Percentiles rank a stretch among this genome's conserved stretches.
phyloP scores from a whole-genome alignment of 2,888 invertebrate genomes.

The Hetaerina titia region DNA sequence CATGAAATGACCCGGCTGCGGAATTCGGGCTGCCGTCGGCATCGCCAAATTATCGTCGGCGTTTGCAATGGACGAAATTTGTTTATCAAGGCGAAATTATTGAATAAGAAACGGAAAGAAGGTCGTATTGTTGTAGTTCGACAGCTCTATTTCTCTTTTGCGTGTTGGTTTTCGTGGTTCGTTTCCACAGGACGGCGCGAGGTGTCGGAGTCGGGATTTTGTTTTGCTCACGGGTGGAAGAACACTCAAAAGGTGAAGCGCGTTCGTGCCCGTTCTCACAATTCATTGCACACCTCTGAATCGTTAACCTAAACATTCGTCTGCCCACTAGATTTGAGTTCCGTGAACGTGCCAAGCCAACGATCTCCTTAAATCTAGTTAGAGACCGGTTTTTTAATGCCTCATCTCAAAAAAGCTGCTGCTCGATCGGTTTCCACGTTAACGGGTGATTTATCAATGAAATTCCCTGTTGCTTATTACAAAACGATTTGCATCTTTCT shows the following conservation, averaged over 20 bases:
- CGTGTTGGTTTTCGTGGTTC: background rate
- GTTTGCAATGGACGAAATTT: too few species aligned
- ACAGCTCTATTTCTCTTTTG: too few species aligned
- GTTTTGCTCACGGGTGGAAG: background rate
- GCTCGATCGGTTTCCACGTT: background rate
- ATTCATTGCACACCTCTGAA: background rate
- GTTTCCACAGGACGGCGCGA: background rate
- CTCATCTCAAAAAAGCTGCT: background rate
- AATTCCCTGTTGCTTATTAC: background rate
- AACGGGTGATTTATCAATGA: conserved; percentile 14
- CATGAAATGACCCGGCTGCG: background rate
- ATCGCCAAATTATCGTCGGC: too few species aligned
- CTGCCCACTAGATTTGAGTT: background rate
- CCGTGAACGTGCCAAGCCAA: background rate
- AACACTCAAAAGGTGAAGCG: background rate
- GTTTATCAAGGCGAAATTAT: too few species aligned
- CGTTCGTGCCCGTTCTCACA: background rate
- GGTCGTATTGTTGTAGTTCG: too few species aligned
- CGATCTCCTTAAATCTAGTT: conserved; percentile 21
- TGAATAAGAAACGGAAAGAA: too few species aligned
- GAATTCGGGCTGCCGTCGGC: too few species aligned
- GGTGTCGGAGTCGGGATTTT: background rate
- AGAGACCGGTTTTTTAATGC: background rate
- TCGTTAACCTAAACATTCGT: background rate
- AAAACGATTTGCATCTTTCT: background rate